Percentiles rank a stretch among this genome's conserved stretches.
These are phyloP conservation scores for Nymphalis io DNA, from an alignment of 1,140 invertebrate species.

Conservation along the genomic window DNA sequence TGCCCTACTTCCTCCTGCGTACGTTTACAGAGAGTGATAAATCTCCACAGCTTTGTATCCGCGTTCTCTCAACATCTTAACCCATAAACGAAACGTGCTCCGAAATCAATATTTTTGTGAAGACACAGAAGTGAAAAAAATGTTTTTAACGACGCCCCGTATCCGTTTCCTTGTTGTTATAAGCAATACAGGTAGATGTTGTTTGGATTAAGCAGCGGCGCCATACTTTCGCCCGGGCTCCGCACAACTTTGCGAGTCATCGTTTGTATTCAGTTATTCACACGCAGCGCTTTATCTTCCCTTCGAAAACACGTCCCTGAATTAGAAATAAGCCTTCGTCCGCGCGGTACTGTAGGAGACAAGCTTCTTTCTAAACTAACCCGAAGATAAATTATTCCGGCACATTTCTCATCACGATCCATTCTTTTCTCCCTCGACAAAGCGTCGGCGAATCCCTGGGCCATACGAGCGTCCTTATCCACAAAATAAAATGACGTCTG, in stretches of 20 bases:
- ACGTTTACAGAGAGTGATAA: conserved; percentile 64
- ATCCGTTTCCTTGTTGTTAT: conserved; percentile 48
- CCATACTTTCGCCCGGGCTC: conserved; percentile 43
- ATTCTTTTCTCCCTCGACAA: conserved; percentile 70
- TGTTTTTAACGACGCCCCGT: conserved; percentile 52
- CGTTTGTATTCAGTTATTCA: conserved; percentile 74
- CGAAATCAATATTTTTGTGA: conserved; percentile 69
- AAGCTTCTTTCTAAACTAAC: conserved; percentile 71
- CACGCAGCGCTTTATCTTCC: conserved; percentile 63
- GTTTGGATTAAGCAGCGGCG: conserved; percentile 46
- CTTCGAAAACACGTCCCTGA: conserved; percentile 68
- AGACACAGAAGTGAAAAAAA: conserved; percentile 62
- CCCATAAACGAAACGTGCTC: conserved; percentile 68
- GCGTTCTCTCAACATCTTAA: conserved; percentile 54
- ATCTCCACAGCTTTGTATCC: conserved; percentile 61
- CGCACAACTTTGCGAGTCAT: conserved; percentile 55
- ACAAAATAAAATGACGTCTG: conserved; percentile 69
- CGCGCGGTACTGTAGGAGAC: conserved; percentile 58
- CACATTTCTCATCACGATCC: conserved; percentile 75
- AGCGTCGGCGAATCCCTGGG: conserved; percentile 65
- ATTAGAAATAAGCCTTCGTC: conserved; percentile 73
- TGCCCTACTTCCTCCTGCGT: conserved; percentile 66
- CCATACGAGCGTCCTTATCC: conserved; percentile 66
- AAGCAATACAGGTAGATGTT: conserved; percentile 48
- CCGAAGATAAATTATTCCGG: conserved; percentile 75